Base-by-base conservation (phyloP, 2,888 invertebrate species). In the Nematopogon swammerdamellus region DNA sequence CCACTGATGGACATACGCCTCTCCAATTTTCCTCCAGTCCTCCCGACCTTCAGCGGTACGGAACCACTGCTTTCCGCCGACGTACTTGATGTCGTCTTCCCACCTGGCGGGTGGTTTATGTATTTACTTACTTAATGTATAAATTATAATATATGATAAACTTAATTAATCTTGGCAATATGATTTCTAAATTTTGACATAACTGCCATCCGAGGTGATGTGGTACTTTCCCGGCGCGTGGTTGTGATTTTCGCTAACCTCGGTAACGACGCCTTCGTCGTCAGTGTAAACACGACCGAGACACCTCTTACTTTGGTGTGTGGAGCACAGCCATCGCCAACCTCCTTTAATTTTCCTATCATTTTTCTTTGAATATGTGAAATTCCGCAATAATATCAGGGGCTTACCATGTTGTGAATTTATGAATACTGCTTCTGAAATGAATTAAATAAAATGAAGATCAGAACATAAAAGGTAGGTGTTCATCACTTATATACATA, bases 291-390 rank as follows among this genome's bases (percentile, higher is more conserved):
- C 3, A 3, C 11, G 3, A 36, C 36, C n/a, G 11, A 3, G 14
- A 36, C 36, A 36, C 3, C 36, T 11, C 36, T 36, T 6, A 6
- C 3, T 3, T 36, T 44, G 20, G 20, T 43, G 19, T 6, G 18
- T 11, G 1, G 48, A 48, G 19, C 48, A 48, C 5, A 44, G 18
- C 48, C 48, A 48, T 11, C 48, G 20, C 19, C 44, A 18, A 11
- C 48, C 48, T 6, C 29, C 2, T n/a, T 44, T 48, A 3, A 44
- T 25, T 44, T 25, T 44, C 6, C 43, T 20, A 18, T 19, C 48
- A 10, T 29, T 48, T 18, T 44, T 43, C 11, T 3, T 14, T 8
- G 36, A 8, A 14, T 36, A 36, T 3, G 36, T 36, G 36, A 14
- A 36, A 14, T 36, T 14, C 11, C n/a, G 36, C 4, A 14, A 14